Base-by-base conservation (phyloP, 2,888 invertebrate genomes). In the Metopia argyrocephala region DNA sequence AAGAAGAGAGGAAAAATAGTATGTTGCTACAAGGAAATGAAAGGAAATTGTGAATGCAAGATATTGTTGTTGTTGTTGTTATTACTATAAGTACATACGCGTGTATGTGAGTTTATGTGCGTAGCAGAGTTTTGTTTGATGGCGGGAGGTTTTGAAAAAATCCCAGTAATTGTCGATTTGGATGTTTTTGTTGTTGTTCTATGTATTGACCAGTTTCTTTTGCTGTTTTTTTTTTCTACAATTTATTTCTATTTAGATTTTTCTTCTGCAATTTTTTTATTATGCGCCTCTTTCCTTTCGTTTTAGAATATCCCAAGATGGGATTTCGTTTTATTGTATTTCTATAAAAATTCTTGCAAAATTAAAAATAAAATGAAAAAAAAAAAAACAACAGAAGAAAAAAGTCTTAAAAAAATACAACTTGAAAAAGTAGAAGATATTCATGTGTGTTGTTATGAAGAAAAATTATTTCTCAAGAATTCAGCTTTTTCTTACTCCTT, bases 11-110 rank as follows among this genome's bases (percentile, higher is more conserved):
- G 18, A 68, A 56, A 38, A 18, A 61, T 62, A 62, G 46, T 71
- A 61, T 57, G n/a, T 69, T 69, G 54, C 59, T 56, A 56, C 59
- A 61, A 81, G 81, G 78, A 81, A 81, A 81, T 81, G 70, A 81
- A 81, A 78, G 74, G 78, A 81, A 81, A 81, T 81, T 74, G 74
- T 78, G 65, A 45, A 65, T 48, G 59, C 50, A 48, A 57, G 46
- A n/a, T 25, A n/a, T 3, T 18, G n/a, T 18, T 38, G 38, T 38
- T 38, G 38, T 3, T 31, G 31, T 31, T 31, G n/a, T n/a, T n/a
- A n/a, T n/a, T n/a, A n/a, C n/a, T n/a, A n/a, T n/a, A n/a, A n/a
- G n/a, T n/a, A n/a, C n/a, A n/a, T n/a, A n/a, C n/a, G n/a, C n/a
- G 15, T 15, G 25, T n/a, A 4, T 54, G 50, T 38, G 57, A 46